Conservation (phyloP, 2,797 vertebrate genomes). For the Rostrhamus sociabilis region DNA sequence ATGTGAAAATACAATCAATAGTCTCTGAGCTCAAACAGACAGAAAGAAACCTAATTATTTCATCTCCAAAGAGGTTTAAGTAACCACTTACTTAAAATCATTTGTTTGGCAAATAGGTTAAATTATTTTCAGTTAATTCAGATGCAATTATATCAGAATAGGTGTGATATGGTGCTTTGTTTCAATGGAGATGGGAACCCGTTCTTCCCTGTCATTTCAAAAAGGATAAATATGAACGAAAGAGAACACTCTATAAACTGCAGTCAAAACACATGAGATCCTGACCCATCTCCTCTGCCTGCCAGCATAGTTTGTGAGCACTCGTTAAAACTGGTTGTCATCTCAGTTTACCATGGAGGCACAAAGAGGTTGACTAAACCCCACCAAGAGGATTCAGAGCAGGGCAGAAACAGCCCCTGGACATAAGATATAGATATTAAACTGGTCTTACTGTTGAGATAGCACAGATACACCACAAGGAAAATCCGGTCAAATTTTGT, state of each 20-base stretch:
- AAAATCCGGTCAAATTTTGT: background rate
- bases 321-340: background rate
- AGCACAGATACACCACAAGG: background rate
- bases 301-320: background rate
- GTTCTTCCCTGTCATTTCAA: background rate
- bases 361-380: background rate
- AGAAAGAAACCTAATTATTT: background rate
- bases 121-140: background rate
- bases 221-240: background rate
- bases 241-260: background rate
- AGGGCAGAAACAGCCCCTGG: background rate
- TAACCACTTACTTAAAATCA: background rate
- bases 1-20: background rate
- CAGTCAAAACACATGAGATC: background rate
- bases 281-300: background rate
- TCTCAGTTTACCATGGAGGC: rapidly evolving
- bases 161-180: background rate
- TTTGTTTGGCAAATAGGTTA: background rate
- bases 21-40: background rate
- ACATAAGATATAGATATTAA: background rate
- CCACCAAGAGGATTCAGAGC: background rate
- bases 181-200: background rate
- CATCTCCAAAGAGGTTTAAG: background rate
- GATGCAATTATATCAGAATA: background rate
- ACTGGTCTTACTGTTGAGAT: background rate